Evolutionary conservation across 2,797 vertebrate species (phyloP).

Genomic region (Lemur catta): DNA sequence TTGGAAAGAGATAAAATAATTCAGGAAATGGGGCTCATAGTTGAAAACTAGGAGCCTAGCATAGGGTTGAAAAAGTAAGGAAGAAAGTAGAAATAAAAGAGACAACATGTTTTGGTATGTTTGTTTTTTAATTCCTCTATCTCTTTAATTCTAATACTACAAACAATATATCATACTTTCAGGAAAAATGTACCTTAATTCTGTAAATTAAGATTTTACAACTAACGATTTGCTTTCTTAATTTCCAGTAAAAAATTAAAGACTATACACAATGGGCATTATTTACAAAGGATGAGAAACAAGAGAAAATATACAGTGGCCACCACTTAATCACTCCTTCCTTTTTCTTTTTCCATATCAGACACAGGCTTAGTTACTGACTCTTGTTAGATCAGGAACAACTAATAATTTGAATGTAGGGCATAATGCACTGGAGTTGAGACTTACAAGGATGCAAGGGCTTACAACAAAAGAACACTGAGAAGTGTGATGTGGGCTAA

Average conservation of each 20-base stretch:
- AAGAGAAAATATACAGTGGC: not conserved
- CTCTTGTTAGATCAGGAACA: not conserved
- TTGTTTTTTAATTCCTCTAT: not conserved
- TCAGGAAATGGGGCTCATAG: not conserved
- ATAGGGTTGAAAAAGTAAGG: not conserved
- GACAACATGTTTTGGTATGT: not conserved
- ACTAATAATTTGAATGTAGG: not conserved
- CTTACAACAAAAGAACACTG: not conserved
- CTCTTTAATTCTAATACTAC: not conserved
- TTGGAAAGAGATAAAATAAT: not conserved
- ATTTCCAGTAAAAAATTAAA: not conserved
- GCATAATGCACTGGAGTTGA: not conserved
- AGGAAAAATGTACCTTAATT: not conserved
- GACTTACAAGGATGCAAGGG: not conserved
- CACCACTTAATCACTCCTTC: not conserved
- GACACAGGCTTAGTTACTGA: not conserved
- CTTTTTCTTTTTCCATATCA: not conserved
- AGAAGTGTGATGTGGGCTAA: not conserved
- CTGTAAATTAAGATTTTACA: not conserved
- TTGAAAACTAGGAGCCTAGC: not conserved
- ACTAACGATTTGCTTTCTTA: not conserved
- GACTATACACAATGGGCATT: not conserved
- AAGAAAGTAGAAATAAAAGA: not conserved
- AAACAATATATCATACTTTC: not conserved
- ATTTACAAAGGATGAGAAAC: slow-evolving; percentile 30